Conservation (phyloP, 2,888 invertebrate species). For the Colostygia pectinataria region DNA sequence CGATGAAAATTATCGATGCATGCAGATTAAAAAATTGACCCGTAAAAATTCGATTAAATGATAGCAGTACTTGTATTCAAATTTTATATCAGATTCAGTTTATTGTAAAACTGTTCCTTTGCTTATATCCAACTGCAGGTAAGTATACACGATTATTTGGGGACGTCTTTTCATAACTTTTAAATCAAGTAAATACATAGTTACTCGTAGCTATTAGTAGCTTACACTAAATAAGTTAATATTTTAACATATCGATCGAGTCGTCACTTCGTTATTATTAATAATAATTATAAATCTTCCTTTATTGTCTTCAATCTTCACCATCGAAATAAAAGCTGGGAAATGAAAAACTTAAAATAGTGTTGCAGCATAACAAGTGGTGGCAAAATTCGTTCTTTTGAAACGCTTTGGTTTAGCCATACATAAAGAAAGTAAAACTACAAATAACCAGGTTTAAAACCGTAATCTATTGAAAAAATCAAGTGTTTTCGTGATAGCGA, state of each 20-base stretch:
- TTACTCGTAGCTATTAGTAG: conserved; percentile 53
- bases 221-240: conserved; percentile 72
- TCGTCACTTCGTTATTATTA: conserved; percentile 71
- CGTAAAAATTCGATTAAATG: conserved; percentile 17
- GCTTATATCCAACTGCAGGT: conserved; percentile 46
- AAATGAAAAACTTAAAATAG: conserved; percentile 34
- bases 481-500: conserved; percentile 40
- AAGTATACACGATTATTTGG: conserved; percentile 42
- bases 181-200: conserved; percentile 51
- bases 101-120: conserved; percentile 21
- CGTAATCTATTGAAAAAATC: conserved; percentile 56
- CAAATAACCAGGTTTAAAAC: conserved; percentile 67
- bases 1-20: conserved; percentile 27
- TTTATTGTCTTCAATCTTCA: conserved; percentile 81
- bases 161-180: conserved; percentile 49
- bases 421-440: conserved; percentile 52
- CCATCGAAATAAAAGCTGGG: conserved; percentile 69
- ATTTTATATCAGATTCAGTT: conserved; percentile 19
- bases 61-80: conserved; percentile 8
- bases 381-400: conserved; percentile 61
- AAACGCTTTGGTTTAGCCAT: conserved; percentile 75
- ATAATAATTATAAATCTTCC: conserved; percentile 79
- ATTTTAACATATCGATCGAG: conserved; percentile 74
- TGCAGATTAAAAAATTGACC: conserved; percentile 13
- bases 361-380: conserved; percentile 58